Conservation (phyloP, 2,888 invertebrate species). For the Rhamphomyia laevipes region DNA sequence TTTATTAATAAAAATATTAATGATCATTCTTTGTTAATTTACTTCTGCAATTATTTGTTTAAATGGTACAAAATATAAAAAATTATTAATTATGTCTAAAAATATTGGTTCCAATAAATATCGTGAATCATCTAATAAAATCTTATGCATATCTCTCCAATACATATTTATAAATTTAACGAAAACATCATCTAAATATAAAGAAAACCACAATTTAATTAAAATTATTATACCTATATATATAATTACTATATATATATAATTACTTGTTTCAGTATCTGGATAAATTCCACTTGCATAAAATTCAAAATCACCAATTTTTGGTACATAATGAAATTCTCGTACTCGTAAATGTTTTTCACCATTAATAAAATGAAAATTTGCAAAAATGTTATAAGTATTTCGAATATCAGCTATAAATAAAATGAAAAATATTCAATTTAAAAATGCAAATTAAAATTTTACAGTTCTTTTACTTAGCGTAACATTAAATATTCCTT, state of each 20-base stretch:
- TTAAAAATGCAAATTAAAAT: constrained; percentile 24
- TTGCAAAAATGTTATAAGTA: constrained; percentile 43
- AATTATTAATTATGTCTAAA: constrained; percentile 27
- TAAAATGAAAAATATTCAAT: not conserved
- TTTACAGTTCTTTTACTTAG: constrained; percentile 38
- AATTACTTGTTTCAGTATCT: constrained; percentile 37
- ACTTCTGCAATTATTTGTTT: no score
- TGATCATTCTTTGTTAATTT: no score
- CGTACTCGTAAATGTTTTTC: constrained; percentile 41
- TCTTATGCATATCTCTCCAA: no score
- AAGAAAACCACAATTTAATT: no score
- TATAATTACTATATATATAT: no score
- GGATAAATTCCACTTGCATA: constrained; percentile 42
- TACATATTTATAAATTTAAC: no score
- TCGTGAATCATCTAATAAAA: constrained; percentile 21
- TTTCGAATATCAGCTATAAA: constrained; percentile 40
- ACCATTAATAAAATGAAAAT: constrained; percentile 37
- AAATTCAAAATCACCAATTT: constrained; percentile 44
- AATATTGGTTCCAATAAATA: constrained; percentile 30
- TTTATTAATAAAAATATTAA: no score
- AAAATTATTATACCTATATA: no score
- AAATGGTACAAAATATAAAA: constrained; percentile 16
- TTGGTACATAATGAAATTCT: constrained; percentile 46
- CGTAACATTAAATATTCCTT: constrained; percentile 40
- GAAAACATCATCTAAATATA: no score